Evolutionary conservation across 2,888 invertebrate species (phyloP), one percentile per base, ranked within the genome.

Genomic region (Lysandra coridon): DNA sequence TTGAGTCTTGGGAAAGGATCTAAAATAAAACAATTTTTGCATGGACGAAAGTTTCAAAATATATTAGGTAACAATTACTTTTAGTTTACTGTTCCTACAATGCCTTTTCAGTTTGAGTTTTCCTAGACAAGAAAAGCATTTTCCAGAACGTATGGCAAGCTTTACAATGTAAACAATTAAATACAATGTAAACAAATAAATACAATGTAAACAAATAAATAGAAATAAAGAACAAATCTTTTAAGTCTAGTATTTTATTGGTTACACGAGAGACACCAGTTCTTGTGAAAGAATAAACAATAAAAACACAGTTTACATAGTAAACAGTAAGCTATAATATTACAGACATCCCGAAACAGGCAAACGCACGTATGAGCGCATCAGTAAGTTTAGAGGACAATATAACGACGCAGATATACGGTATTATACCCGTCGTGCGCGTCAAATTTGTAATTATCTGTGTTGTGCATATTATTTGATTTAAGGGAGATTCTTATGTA

Each of bases 271-370:
- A 64, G 78, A 40, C 74, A 73, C 84, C 86, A 82, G 83, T 84
- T 83, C 80, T 85, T 85, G 84, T 85, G 85, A 84, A 88, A 86
- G 86, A 85, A 88, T 87, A 84, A 85, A 85, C 86, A 85, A 88
- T 86, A 89, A 57, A 57, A 57, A 4, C 57, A 57, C 57, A 57
- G 14, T 57, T 4, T 17, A 17, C 3, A 57, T 17, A 17, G 1
- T 17, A 17, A 3, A 57, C 57, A 57, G 57, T 53, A 53, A 4
- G 53, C 7, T 12, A 53, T 53, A 14, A 14, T 53, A 4, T 53
- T 14, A 12, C 1, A 53, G 53, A 53, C 14, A 12, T 14, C 2
- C 14, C 3, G 14, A 53, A 53, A 53, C 4, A 14, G 53, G 14
- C 7, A 44, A 44, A 44, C 7, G 44, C 44, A 44, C 44, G 2